Evolutionary conservation across 2,888 invertebrate genomes (phyloP).

Genomic region (Drosophila sordidula): DNA sequence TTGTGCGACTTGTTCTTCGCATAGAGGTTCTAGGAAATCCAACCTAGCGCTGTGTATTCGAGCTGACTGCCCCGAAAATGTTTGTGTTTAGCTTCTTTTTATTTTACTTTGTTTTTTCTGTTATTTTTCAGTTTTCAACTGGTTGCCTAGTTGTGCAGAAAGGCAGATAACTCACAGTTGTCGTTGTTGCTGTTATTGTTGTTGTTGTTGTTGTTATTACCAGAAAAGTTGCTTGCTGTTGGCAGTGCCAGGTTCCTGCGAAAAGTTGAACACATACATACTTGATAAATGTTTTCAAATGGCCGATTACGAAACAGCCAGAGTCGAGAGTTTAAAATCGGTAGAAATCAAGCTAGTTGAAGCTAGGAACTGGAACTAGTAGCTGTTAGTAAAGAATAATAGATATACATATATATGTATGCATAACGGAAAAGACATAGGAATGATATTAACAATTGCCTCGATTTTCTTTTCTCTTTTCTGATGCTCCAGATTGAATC

Average conservation of each 20-base stretch:
- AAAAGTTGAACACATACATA: conserved; percentile 40
- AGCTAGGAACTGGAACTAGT: neutral
- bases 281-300: conserved; percentile 56
- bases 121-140: conserved; percentile 33
- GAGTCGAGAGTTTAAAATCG: too few species aligned
- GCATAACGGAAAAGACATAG: too few species aligned
- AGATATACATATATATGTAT: too few species aligned
- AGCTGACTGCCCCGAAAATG: conserved; percentile 65
- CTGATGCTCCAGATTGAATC: too few species aligned
- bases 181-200: conserved; percentile 11
- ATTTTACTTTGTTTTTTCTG: conserved; percentile 8
- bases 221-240: conserved; percentile 24
- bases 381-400: neutral
- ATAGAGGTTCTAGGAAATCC: conserved; percentile 65
- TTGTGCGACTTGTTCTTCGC: conserved; percentile 43
- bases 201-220: conserved; percentile 31
- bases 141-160: conserved; percentile 73
- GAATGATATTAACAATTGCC: too few species aligned
- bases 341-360: too few species aligned
- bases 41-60: conserved; percentile 50
- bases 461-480: too few species aligned
- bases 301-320: conserved; percentile 39
- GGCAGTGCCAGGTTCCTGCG: conserved; percentile 48
- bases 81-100: conserved; percentile 29
- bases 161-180: conserved; percentile 58